phyloP scores from a whole-genome alignment of 2,797 vertebrate species.

The Triplophysa yarkandensis region DNA sequence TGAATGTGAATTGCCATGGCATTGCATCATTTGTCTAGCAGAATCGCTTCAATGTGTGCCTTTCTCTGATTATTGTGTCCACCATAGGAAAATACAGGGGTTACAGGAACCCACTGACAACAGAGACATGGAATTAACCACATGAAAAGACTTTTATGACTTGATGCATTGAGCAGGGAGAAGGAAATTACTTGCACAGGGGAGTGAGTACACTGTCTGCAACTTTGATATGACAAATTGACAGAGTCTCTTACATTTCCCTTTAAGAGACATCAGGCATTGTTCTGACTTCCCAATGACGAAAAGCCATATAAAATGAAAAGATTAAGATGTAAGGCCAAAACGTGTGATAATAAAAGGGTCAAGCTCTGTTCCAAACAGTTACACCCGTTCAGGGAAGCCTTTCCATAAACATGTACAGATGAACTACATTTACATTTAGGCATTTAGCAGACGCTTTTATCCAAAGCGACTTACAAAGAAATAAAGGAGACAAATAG shows the following conservation, averaged over 20 bases:
- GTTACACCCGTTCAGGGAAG: constrained; percentile 38
- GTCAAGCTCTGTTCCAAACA: constrained; percentile 30
- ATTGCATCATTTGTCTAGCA: constrained; percentile 78
- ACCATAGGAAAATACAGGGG: constrained; percentile 50
- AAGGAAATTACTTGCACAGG: constrained; percentile 74
- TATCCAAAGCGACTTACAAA: no score
- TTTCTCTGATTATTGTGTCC: constrained; percentile 76
- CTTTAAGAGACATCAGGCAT: constrained; percentile 60
- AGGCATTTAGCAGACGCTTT: no score
- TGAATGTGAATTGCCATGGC: constrained; percentile 67
- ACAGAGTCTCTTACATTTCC: constrained; percentile 70
- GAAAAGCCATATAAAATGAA: constrained; percentile 53
- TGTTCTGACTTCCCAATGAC: constrained; percentile 50
- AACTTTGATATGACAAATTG: constrained; percentile 79
- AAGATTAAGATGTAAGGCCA: constrained; percentile 37
- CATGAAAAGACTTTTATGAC: constrained; percentile 73
- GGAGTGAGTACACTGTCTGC: constrained; percentile 65
- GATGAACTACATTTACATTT: no score
- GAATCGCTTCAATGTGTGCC: constrained; percentile 77
- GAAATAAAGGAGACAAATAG: no score
- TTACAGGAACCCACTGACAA: constrained; percentile 65
- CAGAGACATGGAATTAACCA: constrained; percentile 71
- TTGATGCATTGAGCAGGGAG: constrained; percentile 68
- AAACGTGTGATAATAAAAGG: constrained; percentile 37
- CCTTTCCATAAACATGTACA: constrained; percentile 32